A percentile compares a stretch with the other conserved stretches of the same genome.
These are phyloP conservation scores for Phylloscopus whistleri DNA, from an alignment of 2,113 vertebrate species.

Conservation along the genomic window DNA sequence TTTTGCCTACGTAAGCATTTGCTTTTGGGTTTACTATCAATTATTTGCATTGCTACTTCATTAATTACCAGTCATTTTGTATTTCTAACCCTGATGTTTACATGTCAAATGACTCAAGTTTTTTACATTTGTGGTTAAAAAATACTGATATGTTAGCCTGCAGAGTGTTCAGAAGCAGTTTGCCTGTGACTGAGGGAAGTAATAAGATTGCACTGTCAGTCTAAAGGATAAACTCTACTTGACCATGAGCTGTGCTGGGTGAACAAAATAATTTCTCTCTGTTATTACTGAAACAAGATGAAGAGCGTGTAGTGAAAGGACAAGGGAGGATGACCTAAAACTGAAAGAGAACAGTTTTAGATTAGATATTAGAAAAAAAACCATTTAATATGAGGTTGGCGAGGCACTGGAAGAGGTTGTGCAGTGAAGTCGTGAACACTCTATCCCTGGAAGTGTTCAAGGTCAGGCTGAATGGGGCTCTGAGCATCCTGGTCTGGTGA, in stretches of 20 bases:
- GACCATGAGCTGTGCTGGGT: background rate
- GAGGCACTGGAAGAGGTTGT: background rate
- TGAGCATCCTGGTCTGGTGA: background rate
- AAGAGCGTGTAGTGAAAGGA: background rate
- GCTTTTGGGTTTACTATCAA: background rate
- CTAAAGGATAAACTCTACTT: background rate
- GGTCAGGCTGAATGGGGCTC: background rate
- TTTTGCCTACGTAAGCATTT: background rate
- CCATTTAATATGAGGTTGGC: background rate
- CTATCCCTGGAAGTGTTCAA: background rate
- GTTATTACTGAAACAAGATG: background rate
- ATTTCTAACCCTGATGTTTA: background rate
- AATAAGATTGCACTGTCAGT: background rate
- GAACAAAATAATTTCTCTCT: background rate
- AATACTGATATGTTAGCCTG: background rate
- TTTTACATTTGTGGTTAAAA: background rate
- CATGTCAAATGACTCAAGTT: background rate
- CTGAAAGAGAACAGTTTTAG: background rate
- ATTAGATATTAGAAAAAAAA: background rate
- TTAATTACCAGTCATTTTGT: background rate
- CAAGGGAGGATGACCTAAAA: background rate
- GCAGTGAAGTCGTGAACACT: background rate
- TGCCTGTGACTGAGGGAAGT: background rate
- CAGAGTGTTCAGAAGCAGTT: background rate
- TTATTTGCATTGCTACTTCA: background rate